phyloP scores from a whole-genome alignment of 2,888 invertebrate genomes.

The Lamellibrachia satsuma region DNA sequence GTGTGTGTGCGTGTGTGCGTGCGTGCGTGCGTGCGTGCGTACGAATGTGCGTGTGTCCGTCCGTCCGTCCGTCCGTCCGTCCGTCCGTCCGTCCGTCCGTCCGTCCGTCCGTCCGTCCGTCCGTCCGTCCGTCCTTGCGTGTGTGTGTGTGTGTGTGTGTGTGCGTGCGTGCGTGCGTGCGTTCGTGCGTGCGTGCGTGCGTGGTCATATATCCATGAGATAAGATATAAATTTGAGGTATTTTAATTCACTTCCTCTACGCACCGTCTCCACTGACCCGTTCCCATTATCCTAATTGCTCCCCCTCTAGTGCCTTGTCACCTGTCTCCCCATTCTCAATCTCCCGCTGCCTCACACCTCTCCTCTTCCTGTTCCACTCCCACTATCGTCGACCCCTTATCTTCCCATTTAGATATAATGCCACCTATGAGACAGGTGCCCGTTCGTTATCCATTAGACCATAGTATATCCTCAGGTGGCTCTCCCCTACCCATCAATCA shows the following conservation, averaged over 20 bases:
- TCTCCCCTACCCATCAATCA: too few relatives aligned
- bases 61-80: constrained; percentile 28
- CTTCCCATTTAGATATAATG: background rate
- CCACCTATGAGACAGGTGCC: background rate
- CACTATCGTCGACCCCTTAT: background rate
- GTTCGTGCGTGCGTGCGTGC: too few relatives aligned
- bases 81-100: constrained; percentile 24
- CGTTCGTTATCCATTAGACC: background rate
- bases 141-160: too few relatives aligned
- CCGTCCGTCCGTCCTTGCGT: background rate
- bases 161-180: too few relatives aligned
- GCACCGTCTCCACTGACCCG: background rate
- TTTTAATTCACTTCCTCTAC: background rate
- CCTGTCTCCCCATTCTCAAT: background rate
- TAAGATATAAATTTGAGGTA: too few relatives aligned
- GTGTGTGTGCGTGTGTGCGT: too few relatives aligned
- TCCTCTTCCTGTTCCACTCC: background rate
- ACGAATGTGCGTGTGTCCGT: too few relatives aligned
- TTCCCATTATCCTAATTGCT: background rate
- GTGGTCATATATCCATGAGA: too few relatives aligned
- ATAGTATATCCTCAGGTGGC: background rate
- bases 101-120: constrained; percentile 19
- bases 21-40: background rate
- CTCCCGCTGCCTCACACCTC: background rate
- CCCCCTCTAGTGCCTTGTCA: background rate